phyloP scores from a whole-genome alignment of 2,888 invertebrate genomes.

The Tenthredo distinguenda region DNA sequence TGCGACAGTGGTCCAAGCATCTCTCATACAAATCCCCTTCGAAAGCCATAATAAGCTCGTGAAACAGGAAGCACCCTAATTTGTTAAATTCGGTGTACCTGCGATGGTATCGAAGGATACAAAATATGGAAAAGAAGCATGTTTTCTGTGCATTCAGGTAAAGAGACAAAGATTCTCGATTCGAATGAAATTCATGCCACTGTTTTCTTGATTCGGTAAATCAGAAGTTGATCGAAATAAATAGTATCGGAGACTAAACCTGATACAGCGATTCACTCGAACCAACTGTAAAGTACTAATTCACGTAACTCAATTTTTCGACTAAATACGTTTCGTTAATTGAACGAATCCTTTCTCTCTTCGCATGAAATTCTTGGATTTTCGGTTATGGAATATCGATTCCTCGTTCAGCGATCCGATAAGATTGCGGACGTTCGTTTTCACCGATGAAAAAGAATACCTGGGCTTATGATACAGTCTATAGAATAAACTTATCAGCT shows the following conservation, averaged over 20 bases:
- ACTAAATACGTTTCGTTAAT: not conserved
- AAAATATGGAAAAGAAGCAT: not conserved
- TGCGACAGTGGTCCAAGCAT: not conserved
- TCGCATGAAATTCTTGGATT: not conserved
- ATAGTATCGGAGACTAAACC: not conserved
- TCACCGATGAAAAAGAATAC: not conserved
- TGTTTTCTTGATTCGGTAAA: not conserved
- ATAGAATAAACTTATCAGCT: not conserved
- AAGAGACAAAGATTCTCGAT: not conserved
- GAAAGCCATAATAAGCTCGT: no score
- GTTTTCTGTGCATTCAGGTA: not conserved
- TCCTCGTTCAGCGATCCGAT: not conserved
- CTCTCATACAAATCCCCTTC: no score
- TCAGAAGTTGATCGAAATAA: not conserved
- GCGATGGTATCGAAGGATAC: no score
- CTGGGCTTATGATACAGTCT: not conserved
- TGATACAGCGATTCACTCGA: not conserved
- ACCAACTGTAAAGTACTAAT: not conserved
- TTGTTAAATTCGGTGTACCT: no score
- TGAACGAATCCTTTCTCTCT: not conserved
- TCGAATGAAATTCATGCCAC: not conserved
- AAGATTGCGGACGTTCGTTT: not conserved
- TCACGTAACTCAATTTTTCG: not conserved
- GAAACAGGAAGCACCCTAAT: no score
- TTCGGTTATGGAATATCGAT: not conserved